These are phyloP conservation scores for Ladona fulva DNA, from an alignment of 1,140 invertebrate genomes.

Conservation along the genomic window DNA sequence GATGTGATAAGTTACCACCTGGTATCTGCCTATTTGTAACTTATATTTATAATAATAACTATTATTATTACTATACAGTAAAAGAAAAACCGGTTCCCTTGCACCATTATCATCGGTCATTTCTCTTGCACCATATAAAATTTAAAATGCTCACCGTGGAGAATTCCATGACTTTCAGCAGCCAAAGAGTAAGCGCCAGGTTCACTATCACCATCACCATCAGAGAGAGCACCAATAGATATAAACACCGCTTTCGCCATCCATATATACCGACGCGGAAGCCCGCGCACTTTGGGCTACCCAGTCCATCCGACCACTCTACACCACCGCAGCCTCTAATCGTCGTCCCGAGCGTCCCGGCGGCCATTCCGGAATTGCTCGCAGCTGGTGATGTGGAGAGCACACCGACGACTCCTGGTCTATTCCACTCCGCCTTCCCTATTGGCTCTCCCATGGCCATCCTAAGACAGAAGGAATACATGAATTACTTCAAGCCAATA, in stretches of 20 bases:
- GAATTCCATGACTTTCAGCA: constrained; percentile 87
- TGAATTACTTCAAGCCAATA: too few relatives aligned
- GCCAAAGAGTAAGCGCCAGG: constrained; percentile 87
- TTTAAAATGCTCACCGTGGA: constrained; percentile 73
- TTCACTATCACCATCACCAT: constrained; percentile 85
- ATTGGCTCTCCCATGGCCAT: not conserved
- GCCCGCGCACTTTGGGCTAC: not conserved
- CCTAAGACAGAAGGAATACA: too few relatives aligned
- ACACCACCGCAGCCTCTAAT: not conserved
- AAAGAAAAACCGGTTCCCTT: too few relatives aligned
- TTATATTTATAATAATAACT: too few relatives aligned
- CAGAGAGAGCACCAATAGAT: constrained; percentile 69
- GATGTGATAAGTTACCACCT: too few relatives aligned
- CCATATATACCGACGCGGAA: constrained; percentile 76
- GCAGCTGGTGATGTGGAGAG: not conserved
- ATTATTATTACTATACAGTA: too few relatives aligned
- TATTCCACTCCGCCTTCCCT: not conserved
- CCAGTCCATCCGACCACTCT: not conserved
- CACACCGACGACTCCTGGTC: not conserved
- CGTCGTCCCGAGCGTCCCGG: not conserved
- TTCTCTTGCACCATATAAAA: too few relatives aligned
- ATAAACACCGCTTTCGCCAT: constrained; percentile 88
- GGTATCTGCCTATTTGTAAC: too few relatives aligned
- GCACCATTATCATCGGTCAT: too few relatives aligned
- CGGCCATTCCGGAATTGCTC: not conserved